phyloP scores from a whole-genome alignment of 2,797 vertebrate species.

The Sciurus vulgaris region DNA sequence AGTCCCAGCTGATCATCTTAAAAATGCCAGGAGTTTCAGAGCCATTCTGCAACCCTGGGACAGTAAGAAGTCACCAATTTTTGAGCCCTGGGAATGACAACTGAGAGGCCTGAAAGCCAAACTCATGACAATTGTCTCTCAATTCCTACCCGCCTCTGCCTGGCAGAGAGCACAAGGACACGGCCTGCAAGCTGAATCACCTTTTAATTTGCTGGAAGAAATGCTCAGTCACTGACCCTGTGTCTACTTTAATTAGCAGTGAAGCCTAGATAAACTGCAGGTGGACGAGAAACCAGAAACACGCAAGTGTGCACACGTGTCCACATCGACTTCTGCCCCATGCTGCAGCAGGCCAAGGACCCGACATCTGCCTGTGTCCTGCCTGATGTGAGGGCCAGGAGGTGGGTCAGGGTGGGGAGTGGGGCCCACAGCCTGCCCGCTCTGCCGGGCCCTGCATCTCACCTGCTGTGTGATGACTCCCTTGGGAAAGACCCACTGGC shows the following conservation, averaged over 20 bases:
- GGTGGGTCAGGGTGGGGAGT: accelerated
- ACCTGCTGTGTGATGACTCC: slow-evolving; percentile 89
- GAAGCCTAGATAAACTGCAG: neutral
- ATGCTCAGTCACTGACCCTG: neutral
- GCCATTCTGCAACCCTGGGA: neutral
- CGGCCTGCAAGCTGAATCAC: neutral
- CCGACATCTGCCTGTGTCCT: accelerated
- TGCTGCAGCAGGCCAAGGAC: neutral
- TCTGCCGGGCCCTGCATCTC: neutral
- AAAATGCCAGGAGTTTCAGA: too few relatives aligned
- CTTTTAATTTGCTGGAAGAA: neutral
- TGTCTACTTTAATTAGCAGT: neutral
- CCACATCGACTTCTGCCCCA: accelerated
- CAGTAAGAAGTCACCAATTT: neutral
- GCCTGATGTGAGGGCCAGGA: accelerated
- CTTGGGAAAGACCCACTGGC: slow-evolving; percentile 93
- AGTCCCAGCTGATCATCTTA: neutral
- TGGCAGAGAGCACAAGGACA: neutral
- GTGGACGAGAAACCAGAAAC: neutral
- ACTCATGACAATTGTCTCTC: accelerated
- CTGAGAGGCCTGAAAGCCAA: neutral
- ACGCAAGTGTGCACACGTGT: accelerated
- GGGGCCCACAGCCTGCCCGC: accelerated
- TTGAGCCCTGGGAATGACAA: neutral
- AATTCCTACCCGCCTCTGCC: neutral